Evolutionary conservation across 2,113 vertebrate species (phyloP), one percentile per base, ranked within the genome.

Genomic region (Crotophaga sulcirostris): DNA sequence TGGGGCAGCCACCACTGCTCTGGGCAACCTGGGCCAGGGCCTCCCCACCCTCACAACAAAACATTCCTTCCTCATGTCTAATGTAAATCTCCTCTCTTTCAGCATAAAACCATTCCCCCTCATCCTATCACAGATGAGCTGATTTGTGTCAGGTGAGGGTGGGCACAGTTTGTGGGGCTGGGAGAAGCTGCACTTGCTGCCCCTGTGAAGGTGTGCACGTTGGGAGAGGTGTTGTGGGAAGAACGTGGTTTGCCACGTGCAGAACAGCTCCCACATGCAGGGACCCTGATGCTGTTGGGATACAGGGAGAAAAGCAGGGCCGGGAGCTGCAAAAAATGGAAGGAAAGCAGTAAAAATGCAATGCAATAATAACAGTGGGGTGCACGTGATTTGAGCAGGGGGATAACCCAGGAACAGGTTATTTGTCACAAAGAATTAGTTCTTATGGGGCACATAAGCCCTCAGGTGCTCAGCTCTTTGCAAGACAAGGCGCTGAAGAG

Each of bases 361-460:
- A 44, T 80, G 21, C 38, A 11, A 10, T 7, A 7, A 51, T 28
- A 44, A 33, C 63, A 51, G 63, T 2, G 54, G 38, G 14, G 23
- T 31, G 16, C 31, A 3, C 12, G 47, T 6, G 7, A 9, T 44
- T 25, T 73, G 55, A 44, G 44, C 17, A 34, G 34, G 58, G 56
- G 38, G 40, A 40, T 73, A 20, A 33, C 34, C 28, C 26, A 29
- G 23, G 16, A 40, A 9, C 16, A 17, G 13, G 28, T 83, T 17
- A 13, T 54, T 40, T 74, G 64, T 28, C 4, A 5, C 51, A 24
- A 66, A 72, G 13, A 42, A 86, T 42, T 34, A 13, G 18, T 68
- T 85, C 7, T 56, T 40, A 0, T 1, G n/a, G 44, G 33, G 12
- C 1, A 1, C 23, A 6, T 10, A 29, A 73, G 36, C 25, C 9